Percentiles rank a stretch among this genome's conserved stretches.
phyloP scores from a whole-genome alignment of 2,888 invertebrate species.

The Caenorhabditis sp. region DNA sequence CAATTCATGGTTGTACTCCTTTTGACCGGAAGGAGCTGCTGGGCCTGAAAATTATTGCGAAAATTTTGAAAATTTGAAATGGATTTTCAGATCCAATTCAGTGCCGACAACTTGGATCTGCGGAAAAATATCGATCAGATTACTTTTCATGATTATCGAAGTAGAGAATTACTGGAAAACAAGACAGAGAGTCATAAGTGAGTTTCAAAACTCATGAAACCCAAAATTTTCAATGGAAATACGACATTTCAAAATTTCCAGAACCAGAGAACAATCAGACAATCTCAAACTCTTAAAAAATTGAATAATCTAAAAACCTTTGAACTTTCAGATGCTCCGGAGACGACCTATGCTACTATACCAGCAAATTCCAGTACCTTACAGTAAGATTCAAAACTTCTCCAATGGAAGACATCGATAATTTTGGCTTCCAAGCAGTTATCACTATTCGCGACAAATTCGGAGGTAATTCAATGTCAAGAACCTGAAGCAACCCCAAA shows the following conservation, averaged over 20 bases:
- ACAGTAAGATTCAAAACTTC: slow-evolving; percentile 65
- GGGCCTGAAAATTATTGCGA: not conserved
- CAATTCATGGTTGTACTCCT: not conserved
- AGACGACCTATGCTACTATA: slow-evolving; percentile 51
- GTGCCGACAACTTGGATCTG: slow-evolving; percentile 69
- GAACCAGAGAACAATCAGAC: not conserved
- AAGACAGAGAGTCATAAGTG: slow-evolving; percentile 40
- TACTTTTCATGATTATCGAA: slow-evolving; percentile 58
- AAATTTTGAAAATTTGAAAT: not conserved
- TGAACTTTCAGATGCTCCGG: slow-evolving; percentile 53
- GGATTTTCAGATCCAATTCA: slow-evolving; percentile 60
- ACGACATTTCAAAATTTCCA: not conserved
- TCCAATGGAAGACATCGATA: slow-evolving; percentile 49
- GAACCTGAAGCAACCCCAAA: not conserved
- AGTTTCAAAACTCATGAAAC: too few species aligned
- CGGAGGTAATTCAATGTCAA: slow-evolving; percentile 4
- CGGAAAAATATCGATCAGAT: slow-evolving; percentile 64
- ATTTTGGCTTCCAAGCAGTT: slow-evolving; percentile 69
- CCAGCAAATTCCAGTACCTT: slow-evolving; percentile 53
- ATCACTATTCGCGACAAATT: slow-evolving; percentile 34
- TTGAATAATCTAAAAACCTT: not conserved
- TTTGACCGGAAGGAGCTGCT: not conserved
- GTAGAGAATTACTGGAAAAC: slow-evolving; percentile 37
- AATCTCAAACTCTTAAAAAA: not conserved
- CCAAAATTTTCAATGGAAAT: too few species aligned